Evolutionary conservation across 1,140 invertebrate species (phyloP).

Genomic region (Bemisia tabaci): DNA sequence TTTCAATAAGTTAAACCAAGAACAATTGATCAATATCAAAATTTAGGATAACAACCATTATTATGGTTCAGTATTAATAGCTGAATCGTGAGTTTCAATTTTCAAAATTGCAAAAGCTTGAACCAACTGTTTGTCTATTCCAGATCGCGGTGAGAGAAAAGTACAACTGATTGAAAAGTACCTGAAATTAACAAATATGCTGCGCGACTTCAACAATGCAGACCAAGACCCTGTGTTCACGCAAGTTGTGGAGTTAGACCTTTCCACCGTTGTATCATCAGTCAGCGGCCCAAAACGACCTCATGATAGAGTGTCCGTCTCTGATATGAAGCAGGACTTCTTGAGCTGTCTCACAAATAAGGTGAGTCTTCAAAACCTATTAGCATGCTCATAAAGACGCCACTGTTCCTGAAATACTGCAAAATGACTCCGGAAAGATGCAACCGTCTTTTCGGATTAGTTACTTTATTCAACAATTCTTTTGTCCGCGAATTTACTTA

Average conservation of each 20-base stretch:
- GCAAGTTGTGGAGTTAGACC: conserved; percentile 73
- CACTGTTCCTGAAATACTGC: no score
- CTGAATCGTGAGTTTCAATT: no score
- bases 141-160: conserved; percentile 69
- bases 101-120: no score
- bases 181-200: conserved; percentile 62
- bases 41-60: no score
- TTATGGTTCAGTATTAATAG: no score
- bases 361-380: conserved; percentile 43
- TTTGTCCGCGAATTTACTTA: no score
- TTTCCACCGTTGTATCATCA: conserved; percentile 79
- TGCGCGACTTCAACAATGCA: conserved; percentile 66
- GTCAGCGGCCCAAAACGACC: conserved; percentile 94
- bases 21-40: no score
- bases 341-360: conserved; percentile 73
- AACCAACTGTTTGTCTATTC: conserved; percentile 22
- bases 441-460: no score
- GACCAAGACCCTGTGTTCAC: conserved; percentile 77
- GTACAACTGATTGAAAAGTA: conserved; percentile 77
- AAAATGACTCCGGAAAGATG: no score
- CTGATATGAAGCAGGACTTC: conserved; percentile 85
- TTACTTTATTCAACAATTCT: no score
- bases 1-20: no score
- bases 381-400: no score
- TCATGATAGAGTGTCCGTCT: conserved; percentile 85